Conservation (phyloP, 2,888 invertebrate species). For the Drosophila putrida region DNA sequence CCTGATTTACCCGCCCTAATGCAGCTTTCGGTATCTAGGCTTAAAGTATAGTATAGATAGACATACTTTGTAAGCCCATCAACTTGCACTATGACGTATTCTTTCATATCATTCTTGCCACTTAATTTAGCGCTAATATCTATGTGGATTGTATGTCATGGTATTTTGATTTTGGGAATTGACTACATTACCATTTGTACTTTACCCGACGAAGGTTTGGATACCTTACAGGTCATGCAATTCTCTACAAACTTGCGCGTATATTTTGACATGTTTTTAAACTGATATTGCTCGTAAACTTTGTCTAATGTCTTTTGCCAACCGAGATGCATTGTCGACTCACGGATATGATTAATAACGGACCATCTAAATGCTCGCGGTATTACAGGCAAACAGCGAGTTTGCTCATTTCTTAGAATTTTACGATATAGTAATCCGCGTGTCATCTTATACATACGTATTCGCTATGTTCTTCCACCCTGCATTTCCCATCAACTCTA, state of each 20-base stretch:
- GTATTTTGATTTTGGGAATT: neutral
- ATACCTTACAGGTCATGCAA: neutral
- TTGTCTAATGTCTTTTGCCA: slow-evolving; percentile 4
- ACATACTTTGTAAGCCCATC: slow-evolving; percentile 3
- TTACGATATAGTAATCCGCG: too few relatives aligned
- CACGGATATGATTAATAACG: too few relatives aligned
- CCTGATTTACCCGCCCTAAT: neutral
- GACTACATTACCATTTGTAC: slow-evolving; percentile 3
- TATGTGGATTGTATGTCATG: neutral
- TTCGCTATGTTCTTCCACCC: slow-evolving; percentile 1
- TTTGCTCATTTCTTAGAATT: neutral
- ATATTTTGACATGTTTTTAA: neutral
- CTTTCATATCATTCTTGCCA: slow-evolving; percentile 19
- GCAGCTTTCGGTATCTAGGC: neutral
- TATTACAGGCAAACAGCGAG: neutral
- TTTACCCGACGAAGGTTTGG: neutral
- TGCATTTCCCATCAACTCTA: neutral
- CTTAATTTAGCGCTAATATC: neutral
- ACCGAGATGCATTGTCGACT: neutral
- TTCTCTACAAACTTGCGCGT: neutral
- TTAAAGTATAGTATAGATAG: neutral
- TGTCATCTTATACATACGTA: neutral
- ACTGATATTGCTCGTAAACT: slow-evolving; percentile 1
- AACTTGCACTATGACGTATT: slow-evolving; percentile 8
- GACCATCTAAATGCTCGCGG: too few relatives aligned